Base-by-base conservation (phyloP, 1,140 invertebrate genomes). In the Eriocheir sinensis region DNA sequence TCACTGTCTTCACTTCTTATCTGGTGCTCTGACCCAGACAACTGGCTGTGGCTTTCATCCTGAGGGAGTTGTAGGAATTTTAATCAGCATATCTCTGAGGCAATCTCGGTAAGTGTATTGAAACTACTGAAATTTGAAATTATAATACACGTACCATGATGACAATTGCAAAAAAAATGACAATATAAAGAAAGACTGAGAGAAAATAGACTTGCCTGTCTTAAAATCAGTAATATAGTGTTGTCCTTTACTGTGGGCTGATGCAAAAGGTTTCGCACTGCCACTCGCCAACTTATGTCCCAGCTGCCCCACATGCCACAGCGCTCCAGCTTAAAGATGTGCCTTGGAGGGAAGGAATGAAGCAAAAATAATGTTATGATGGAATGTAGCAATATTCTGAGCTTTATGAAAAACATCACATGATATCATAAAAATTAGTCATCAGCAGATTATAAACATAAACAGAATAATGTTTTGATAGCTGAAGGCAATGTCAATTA, bases 251-350 rank as follows among this genome's bases (percentile, higher is more conserved):
- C 96, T 81, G 97, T 97, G 9, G 98, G 98, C 48, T 98, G 97
- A 79, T 98, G 98, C 86, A 98, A 97, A 34, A 99, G 97, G 96
- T 98, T 97, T 96, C 98, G 98, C n/a, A 98, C 97, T 95, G 97
- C 97, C 8, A 98, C 97, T 40, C 97, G 97, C 98, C 98, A 98
- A 96, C 98, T 98, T 30, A 98, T 97, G 95, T 98, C 98, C 98
- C 98, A 98, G 2, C 97, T 97, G 85, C 98, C 97, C 97, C 98
- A 98, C 41, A 97, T 97, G 60, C 97, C 97, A 95, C 97, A 97
- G 95, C 98, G 98, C 95, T 98, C 98, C 89, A 98, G 97, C 89
- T 98, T 97, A 96, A 98, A 97, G 92, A 99, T 97, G 96, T 98
- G 98, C 95, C 98, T 98, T 96, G 89, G 97, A 97, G n/a, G n/a